Conservation (phyloP, 2,113 vertebrate genomes). For the Campylomormyrus tamandua region DNA sequence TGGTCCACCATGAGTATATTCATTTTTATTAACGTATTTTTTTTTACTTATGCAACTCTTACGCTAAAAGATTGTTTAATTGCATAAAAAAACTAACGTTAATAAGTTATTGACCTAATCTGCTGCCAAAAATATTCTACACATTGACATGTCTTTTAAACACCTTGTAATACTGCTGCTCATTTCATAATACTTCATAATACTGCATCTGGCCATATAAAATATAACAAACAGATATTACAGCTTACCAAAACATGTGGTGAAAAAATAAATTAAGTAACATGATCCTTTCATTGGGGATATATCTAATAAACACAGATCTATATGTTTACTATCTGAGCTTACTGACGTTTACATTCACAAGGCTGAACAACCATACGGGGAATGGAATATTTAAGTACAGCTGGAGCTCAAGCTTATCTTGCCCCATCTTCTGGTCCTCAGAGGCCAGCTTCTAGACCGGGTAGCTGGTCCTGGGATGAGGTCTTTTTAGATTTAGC, state of each 20-base stretch:
- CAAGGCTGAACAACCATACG: neutral
- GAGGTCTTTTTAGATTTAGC: slow-evolving; percentile 85
- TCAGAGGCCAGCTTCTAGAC: slow-evolving; percentile 63
- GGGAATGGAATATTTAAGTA: neutral
- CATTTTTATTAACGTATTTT: neutral
- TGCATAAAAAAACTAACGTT: neutral
- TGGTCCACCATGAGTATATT: neutral
- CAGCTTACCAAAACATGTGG: neutral
- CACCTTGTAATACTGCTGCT: neutral
- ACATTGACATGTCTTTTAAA: neutral
- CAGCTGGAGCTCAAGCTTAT: neutral
- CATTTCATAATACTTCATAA: neutral
- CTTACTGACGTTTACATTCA: slow-evolving; percentile 4
- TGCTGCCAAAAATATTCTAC: slow-evolving; percentile 2
- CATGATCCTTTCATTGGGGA: neutral
- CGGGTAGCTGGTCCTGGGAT: slow-evolving; percentile 90
- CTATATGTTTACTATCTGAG: neutral
- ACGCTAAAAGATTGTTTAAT: neutral
- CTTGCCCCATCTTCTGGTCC: neutral
- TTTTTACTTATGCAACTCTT: neutral
- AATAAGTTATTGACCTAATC: neutral
- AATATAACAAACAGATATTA: neutral
- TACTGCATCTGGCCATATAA: neutral
- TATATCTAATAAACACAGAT: neutral
- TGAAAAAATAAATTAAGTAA: slow-evolving; percentile 9